A percentile compares a stretch with the other conserved stretches of the same genome.
phyloP scores from a whole-genome alignment of 2,113 vertebrate species.

The Ctenomys sociabilis region DNA sequence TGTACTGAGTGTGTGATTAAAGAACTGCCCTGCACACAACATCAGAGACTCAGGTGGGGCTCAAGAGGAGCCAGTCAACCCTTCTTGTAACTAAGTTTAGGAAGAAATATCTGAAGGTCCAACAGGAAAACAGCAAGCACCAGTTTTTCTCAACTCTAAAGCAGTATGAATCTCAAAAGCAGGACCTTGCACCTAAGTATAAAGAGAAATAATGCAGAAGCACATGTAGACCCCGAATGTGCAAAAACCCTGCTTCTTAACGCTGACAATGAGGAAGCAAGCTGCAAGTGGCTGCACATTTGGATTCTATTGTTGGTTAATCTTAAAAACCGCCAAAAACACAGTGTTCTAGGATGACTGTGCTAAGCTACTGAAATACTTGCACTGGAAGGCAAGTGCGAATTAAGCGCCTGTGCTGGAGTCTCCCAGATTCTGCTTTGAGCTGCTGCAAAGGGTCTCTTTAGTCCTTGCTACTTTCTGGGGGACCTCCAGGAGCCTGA shows the following conservation, averaged over 20 bases:
- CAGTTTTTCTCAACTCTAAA: not conserved
- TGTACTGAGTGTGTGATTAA: slow-evolving; percentile 22
- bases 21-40: not conserved
- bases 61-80: slow-evolving; percentile 28
- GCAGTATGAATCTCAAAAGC: not conserved
- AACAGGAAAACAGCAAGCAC: not conserved
- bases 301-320: slow-evolving; percentile 19
- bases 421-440: not conserved
- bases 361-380: not conserved
- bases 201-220: slow-evolving; percentile 8
- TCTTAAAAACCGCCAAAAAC: not conserved
- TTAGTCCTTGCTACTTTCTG: not conserved
- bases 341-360: not conserved
- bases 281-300: not conserved
- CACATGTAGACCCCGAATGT: not conserved
- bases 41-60: not conserved
- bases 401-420: no score
- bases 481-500: not conserved
- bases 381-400: not conserved
- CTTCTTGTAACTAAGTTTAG: slow-evolving; percentile 19
- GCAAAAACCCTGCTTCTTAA: slow-evolving; percentile 34
- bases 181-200: not conserved
- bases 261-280: not conserved
- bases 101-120: slow-evolving; percentile 22
- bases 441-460: not conserved